phyloP scores from a whole-genome alignment of 1,140 invertebrate genomes.

The Bombus haemorrhoidalis region DNA sequence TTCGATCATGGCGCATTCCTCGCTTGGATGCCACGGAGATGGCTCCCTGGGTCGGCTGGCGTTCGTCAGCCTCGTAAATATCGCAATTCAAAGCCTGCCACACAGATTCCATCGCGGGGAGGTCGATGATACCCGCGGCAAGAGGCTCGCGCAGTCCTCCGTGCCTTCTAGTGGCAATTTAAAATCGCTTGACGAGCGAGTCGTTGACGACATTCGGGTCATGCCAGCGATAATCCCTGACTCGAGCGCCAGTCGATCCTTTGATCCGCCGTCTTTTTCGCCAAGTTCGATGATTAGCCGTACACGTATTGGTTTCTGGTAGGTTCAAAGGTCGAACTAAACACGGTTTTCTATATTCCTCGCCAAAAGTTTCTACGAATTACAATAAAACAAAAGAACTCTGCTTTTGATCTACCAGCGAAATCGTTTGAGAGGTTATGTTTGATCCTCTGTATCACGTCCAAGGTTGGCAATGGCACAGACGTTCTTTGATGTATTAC shows the following conservation, averaged over 20 bases:
- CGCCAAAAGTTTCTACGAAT: too few species aligned
- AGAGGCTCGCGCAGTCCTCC: constrained; percentile 29
- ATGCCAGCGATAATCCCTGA: constrained; percentile 21
- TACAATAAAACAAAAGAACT: not conserved
- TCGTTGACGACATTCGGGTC: constrained; percentile 45
- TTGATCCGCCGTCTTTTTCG: constrained; percentile 31
- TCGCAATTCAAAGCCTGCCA: constrained; percentile 61
- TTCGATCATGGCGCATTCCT: not conserved
- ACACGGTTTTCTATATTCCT: too few species aligned
- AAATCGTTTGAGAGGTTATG: not conserved
- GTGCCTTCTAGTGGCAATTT: constrained; percentile 55
- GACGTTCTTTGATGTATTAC: not conserved
- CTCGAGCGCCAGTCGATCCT: constrained; percentile 26
- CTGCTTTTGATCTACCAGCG: not conserved
- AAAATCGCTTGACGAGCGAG: constrained; percentile 69
- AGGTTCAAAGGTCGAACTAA: too few species aligned
- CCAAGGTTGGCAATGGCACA: not conserved
- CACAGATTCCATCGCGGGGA: not conserved
- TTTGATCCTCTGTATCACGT: not conserved
- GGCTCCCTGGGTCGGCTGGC: constrained; percentile 45
- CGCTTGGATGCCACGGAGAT: not conserved
- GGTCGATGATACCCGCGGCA: constrained; percentile 22
- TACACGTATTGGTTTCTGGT: not conserved
- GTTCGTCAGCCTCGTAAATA: constrained; percentile 63
- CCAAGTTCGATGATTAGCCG: not conserved